Conservation (phyloP, 2,113 vertebrate species). For the Spea multiplicata region DNA sequence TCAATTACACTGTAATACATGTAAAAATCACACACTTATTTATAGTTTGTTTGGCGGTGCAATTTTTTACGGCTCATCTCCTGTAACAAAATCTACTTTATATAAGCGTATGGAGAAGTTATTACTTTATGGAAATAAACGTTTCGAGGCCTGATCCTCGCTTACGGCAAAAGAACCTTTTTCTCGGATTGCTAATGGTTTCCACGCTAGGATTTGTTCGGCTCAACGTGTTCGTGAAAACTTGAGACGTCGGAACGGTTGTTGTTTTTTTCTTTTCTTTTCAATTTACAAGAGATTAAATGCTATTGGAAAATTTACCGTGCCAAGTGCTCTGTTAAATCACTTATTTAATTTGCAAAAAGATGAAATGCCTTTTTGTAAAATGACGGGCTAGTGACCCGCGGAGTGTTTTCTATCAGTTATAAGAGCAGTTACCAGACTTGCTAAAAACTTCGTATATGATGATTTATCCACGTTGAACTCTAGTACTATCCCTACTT, state of each 20-base stretch:
- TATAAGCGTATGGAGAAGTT: constrained; percentile 34
- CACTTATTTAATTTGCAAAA: constrained; percentile 36
- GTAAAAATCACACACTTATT: constrained; percentile 63
- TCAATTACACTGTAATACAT: constrained; percentile 60
- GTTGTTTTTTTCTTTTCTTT: constrained; percentile 20
- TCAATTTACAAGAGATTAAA: constrained; percentile 46
- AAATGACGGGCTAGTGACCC: constrained; percentile 26
- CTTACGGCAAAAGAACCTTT: constrained; percentile 43
- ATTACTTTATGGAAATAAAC: constrained; percentile 57
- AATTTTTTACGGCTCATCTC: constrained; percentile 55
- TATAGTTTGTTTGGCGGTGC: constrained; percentile 46
- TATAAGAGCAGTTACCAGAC: constrained; percentile 7
- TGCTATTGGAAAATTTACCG: constrained; percentile 15
- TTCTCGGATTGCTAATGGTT: constrained; percentile 50
- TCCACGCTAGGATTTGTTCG: constrained; percentile 60
- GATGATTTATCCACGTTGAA: neutral
- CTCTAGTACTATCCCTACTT: neutral
- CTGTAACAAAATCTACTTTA: constrained; percentile 62
- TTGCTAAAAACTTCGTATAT: neutral
- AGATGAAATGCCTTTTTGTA: constrained; percentile 40
- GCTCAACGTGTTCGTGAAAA: constrained; percentile 37
- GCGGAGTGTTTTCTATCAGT: neutral
- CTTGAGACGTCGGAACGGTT: neutral
- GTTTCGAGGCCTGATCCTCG: constrained; percentile 42
- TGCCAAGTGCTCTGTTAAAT: constrained; percentile 4